Base-by-base conservation (phyloP, 1,140 invertebrate genomes). In the Apis florea region DNA sequence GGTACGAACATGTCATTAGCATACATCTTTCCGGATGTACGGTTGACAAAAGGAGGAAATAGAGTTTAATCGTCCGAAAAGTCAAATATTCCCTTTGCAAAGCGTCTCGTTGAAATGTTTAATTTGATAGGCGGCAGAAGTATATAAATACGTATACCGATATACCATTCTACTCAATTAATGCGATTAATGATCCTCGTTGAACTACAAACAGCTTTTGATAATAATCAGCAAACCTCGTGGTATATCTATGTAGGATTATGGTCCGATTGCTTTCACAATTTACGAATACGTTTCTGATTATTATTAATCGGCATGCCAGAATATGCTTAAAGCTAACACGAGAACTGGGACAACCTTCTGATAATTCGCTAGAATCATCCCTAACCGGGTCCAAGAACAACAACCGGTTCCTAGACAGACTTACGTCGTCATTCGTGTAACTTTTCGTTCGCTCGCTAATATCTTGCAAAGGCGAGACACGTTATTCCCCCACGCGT, bases 241-340 rank as follows among this genome's bases (percentile, higher is more conserved):
- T 11, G 53, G 17, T 56, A 31, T 11, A 47, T 61, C 59, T 73
- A 72, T 68, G 49, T 82, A 82, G 64, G 31, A 54, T 49, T 64
- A 49, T 80, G 69, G 53, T 54, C 64, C 71, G 54, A 58, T 74
- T 75, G 49, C 79, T 75, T 75, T 67, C 54, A 59, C 79, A 68
- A 76, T 81, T 81, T 75, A 81, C 73, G 73, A 53, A 54, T 31
- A 13, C 21, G 73, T 53, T 12, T 21, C 15, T 69, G 59, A 77
- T 82, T n/a, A n/a, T 76, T 77, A 82, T 81, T 74, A 70, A 53
- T 69, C 56, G 21, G 24, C 40, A 17, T 5, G 47, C 72, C 61
- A 58, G 75, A 80, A 80, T 80, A 80, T 51, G 59, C 71, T n/a
- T 8, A 11, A 19, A 71, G 56, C 58, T 26, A 71, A 40, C 21